Conservation (phyloP, 2,888 invertebrate species). For the Glaucopsyche alexis region DNA sequence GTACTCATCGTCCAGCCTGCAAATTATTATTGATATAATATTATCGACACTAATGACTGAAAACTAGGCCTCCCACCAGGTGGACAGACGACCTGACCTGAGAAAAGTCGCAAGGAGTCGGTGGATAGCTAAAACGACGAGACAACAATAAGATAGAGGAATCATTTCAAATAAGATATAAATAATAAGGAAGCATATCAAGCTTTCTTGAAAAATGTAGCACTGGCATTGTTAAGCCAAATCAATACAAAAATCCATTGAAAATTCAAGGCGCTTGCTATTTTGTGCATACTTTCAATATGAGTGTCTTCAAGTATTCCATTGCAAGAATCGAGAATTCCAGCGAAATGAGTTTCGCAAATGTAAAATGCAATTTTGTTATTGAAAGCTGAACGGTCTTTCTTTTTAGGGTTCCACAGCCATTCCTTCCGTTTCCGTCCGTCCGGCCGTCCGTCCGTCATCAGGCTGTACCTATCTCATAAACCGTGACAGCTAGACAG, state of each 20-base stretch:
- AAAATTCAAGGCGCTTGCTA: slow-evolving; percentile 26
- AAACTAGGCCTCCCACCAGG: too few species aligned
- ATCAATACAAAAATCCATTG: slow-evolving; percentile 15
- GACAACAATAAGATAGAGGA: too few species aligned
- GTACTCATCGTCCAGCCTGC: too few species aligned
- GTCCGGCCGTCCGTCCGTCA: neutral
- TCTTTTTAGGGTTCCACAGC: slow-evolving; percentile 2
- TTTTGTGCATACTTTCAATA: slow-evolving; percentile 26
- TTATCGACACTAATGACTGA: too few species aligned
- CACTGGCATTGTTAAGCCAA: slow-evolving; percentile 1
- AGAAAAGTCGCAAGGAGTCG: too few species aligned
- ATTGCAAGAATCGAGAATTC: slow-evolving; percentile 28
- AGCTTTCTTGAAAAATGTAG: neutral
- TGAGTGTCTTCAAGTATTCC: slow-evolving; percentile 27
- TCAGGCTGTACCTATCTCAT: neutral
- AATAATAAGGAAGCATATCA: too few species aligned
- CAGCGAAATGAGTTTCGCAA: slow-evolving; percentile 30
- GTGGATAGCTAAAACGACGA: too few species aligned
- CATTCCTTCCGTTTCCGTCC: too few species aligned
- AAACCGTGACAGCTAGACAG: neutral
- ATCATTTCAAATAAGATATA: neutral
- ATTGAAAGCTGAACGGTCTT: slow-evolving; percentile 32
- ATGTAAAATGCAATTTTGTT: slow-evolving; percentile 32
- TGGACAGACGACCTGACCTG: too few species aligned
- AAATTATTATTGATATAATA: too few species aligned